A percentile compares a stretch with the other conserved stretches of the same genome.
Conservation (phyloP, 1,140 invertebrate genomes). For the Apis florea region DNA sequence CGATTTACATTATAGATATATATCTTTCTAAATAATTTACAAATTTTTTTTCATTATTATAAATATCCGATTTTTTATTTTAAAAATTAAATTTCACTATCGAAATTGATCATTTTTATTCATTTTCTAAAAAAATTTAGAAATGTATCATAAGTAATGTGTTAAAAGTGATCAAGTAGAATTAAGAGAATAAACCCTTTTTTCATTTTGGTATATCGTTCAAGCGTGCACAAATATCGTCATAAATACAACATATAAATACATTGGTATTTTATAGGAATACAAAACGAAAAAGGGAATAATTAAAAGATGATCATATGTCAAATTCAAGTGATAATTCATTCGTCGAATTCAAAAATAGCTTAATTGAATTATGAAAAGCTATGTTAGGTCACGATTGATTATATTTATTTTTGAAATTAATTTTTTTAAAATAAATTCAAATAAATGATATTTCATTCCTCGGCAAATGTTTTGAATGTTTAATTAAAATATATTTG, state of each 20-base stretch:
- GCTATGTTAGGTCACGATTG: background rate
- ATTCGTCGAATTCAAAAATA: conserved; percentile 1
- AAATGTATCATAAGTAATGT: too few species aligned
- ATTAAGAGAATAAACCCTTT: background rate
- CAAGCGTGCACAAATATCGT: background rate
- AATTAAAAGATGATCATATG: background rate
- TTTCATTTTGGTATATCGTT: background rate
- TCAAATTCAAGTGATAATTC: background rate
- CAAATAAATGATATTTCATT: too few species aligned
- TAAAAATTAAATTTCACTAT: too few species aligned
- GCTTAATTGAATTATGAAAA: conserved; percentile 8
- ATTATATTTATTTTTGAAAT: background rate
- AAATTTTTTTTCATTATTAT: too few species aligned
- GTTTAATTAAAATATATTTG: too few species aligned
- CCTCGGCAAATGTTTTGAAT: too few species aligned
- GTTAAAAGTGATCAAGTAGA: background rate
- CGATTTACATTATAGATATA: too few species aligned
- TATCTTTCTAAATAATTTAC: too few species aligned
- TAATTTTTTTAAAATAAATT: background rate
- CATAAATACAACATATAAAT: too few species aligned
- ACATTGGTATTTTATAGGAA: background rate
- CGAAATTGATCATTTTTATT: too few species aligned
- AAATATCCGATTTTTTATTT: too few species aligned
- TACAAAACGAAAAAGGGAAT: background rate
- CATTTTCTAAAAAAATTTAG: too few species aligned